A percentile compares a stretch with the other conserved stretches of the same genome.
phyloP scores from a whole-genome alignment of 64 coral and sea anemone genomes.

The Platygyra sinensis region DNA sequence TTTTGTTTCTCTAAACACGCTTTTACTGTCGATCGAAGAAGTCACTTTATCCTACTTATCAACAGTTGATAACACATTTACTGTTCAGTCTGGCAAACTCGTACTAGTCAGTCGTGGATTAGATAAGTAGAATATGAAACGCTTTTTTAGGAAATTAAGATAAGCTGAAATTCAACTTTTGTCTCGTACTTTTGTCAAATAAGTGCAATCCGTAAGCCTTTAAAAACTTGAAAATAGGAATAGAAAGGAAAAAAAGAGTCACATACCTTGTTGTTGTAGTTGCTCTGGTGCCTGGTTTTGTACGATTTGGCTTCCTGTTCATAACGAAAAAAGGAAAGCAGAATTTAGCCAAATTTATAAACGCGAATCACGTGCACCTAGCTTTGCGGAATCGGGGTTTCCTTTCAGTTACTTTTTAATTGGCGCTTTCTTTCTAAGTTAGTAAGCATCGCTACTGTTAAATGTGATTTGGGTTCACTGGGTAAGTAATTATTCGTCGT shows the following conservation, averaged over 20 bases:
- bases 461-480: too few species aligned
- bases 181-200: neutral
- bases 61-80: conserved; percentile 19
- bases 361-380: too few species aligned
- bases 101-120: conserved; percentile 13
- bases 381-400: too few species aligned
- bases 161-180: neutral
- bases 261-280: conserved; percentile 12
- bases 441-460: too few species aligned
- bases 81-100: neutral
- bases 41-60: conserved; percentile 55
- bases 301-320: conserved; percentile 28
- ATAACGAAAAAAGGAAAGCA: neutral
- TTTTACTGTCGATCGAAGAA: conserved; percentile 38
- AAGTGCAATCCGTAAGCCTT: neutral
- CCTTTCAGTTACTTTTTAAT: too few species aligned
- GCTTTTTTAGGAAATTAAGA: neutral
- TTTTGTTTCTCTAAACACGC: neutral
- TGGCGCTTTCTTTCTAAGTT: too few species aligned
- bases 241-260: neutral
- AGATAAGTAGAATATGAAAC: neutral
- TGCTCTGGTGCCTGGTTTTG: neutral
- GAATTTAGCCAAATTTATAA: too few species aligned
- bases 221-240: neutral
- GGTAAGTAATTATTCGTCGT: too few species aligned